These are phyloP conservation scores for Antennarius maculatus DNA, from an alignment of 2,797 vertebrate genomes.

Conservation along the genomic window DNA sequence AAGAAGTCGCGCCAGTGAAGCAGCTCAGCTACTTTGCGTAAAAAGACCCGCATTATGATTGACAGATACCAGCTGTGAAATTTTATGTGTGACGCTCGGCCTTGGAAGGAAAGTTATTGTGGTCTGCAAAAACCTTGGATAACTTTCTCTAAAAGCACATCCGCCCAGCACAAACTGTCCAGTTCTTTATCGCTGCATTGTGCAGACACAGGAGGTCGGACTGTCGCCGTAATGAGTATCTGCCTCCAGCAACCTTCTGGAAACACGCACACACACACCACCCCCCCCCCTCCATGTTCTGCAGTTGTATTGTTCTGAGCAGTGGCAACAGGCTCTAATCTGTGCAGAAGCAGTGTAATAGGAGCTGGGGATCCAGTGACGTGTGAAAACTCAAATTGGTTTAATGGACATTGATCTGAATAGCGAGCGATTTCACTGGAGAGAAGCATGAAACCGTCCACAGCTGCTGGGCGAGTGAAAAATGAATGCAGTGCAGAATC, in stretches of 20 bases:
- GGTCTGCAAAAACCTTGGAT: conserved; percentile 34
- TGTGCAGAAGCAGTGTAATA: conserved; percentile 47
- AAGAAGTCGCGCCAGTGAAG: conserved; percentile 18
- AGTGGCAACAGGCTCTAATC: conserved; percentile 21
- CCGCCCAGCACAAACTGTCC: conserved; percentile 32
- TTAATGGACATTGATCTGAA: conserved; percentile 77
- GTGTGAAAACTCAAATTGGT: conserved; percentile 54
- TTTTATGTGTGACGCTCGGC: conserved; percentile 31
- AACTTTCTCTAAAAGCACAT: conserved; percentile 53
- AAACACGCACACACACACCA: conserved; percentile 32
- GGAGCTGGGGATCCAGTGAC: conserved; percentile 48
- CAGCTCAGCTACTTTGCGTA: conserved; percentile 1
- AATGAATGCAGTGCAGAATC: conserved; percentile 57
- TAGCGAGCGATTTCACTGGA: conserved; percentile 46
- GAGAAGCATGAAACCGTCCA: conserved; percentile 54
- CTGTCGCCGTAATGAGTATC: conserved; percentile 60
- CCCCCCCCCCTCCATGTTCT: not conserved
- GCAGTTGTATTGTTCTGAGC: conserved; percentile 25
- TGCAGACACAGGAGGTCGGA: conserved; percentile 57
- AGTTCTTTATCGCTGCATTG: conserved; percentile 52
- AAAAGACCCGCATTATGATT: conserved; percentile 32
- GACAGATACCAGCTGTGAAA: conserved; percentile 52
- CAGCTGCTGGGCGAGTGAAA: conserved; percentile 56
- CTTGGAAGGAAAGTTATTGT: conserved; percentile 22
- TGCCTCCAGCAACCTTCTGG: conserved; percentile 56